These are phyloP conservation scores for Dasypogon diadema DNA, from an alignment of 2,888 invertebrate genomes.

Conservation along the genomic window DNA sequence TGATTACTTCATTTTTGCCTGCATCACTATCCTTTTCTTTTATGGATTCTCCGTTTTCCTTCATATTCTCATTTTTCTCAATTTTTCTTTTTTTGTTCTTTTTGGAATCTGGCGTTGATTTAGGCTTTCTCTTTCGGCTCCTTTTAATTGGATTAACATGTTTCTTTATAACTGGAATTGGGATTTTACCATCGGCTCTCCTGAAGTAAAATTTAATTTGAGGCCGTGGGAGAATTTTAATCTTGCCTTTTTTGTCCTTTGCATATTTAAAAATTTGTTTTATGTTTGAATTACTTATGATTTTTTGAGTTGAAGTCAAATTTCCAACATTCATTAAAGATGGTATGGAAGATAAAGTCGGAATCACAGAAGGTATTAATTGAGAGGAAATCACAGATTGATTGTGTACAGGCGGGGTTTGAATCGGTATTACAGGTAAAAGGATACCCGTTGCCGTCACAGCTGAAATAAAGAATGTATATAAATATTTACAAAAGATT, in stretches of 20 bases:
- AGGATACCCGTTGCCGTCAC: constrained; percentile 49
- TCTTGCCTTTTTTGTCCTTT: constrained; percentile 49
- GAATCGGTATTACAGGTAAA: constrained; percentile 49
- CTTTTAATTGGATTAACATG: constrained; percentile 29
- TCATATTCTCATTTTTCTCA: background rate
- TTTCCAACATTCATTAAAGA: constrained; percentile 34
- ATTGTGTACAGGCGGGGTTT: background rate
- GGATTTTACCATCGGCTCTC: constrained; percentile 54
- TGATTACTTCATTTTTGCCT: background rate
- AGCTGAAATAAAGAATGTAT: no score
- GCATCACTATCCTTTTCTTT: constrained; percentile 20
- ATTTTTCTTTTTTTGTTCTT: background rate
- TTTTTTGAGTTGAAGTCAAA: constrained; percentile 10
- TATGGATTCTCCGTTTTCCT: constrained; percentile 5
- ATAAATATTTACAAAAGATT: no score
- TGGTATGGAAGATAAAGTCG: background rate
- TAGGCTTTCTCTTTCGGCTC: constrained; percentile 39
- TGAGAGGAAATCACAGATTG: constrained; percentile 11
- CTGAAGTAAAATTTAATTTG: constrained; percentile 52
- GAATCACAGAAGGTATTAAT: background rate
- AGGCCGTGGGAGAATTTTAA: constrained; percentile 54
- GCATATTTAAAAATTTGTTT: constrained; percentile 31
- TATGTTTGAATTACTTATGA: background rate
- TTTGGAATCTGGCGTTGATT: background rate
- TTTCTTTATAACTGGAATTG: constrained; percentile 53